Percentiles rank a stretch among this genome's conserved stretches.
Conservation (phyloP, 2,888 invertebrate genomes). For the Tachystola acroxantha region DNA sequence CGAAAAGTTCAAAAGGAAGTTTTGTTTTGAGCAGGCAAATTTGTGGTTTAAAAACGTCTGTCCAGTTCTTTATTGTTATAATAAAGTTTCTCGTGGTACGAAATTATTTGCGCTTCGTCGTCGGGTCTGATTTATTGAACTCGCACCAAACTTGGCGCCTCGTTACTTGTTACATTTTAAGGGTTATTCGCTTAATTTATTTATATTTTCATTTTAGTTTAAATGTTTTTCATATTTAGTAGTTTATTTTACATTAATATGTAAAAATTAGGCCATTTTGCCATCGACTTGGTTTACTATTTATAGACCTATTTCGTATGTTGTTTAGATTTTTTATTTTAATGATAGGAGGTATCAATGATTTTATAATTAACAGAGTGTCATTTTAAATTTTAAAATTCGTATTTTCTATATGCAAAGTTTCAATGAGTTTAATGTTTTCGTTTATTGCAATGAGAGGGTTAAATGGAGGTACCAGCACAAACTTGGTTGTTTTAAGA, state of each 20-base stretch:
- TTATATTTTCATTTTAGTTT: background rate
- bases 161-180: conserved; percentile 34
- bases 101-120: conserved; percentile 52
- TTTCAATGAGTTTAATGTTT: background rate
- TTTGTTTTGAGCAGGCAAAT: conserved; percentile 46
- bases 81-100: conserved; percentile 42
- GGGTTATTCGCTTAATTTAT: conserved; percentile 22
- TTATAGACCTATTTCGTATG: too few relatives aligned
- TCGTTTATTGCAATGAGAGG: conserved; percentile 18
- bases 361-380: too few relatives aligned
- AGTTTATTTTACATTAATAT: too few relatives aligned
- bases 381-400: too few relatives aligned
- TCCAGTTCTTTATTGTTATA: conserved; percentile 52
- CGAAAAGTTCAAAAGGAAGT: conserved; percentile 42
- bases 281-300: too few relatives aligned
- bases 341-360: too few relatives aligned
- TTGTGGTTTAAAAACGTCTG: conserved; percentile 49
- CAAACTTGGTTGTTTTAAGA: conserved; percentile 13
- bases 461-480: conserved; percentile 27
- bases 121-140: conserved; percentile 42
- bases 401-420: too few relatives aligned
- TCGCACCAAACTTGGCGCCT: conserved; percentile 24
- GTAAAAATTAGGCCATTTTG: too few relatives aligned
- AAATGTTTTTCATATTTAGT: too few relatives aligned
- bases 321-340: too few relatives aligned